These are phyloP conservation scores for Haliclystus octoradiatus DNA, from an alignment of 30 jellyfish, hydroid and myxozoan species.

Conservation along the genomic window DNA sequence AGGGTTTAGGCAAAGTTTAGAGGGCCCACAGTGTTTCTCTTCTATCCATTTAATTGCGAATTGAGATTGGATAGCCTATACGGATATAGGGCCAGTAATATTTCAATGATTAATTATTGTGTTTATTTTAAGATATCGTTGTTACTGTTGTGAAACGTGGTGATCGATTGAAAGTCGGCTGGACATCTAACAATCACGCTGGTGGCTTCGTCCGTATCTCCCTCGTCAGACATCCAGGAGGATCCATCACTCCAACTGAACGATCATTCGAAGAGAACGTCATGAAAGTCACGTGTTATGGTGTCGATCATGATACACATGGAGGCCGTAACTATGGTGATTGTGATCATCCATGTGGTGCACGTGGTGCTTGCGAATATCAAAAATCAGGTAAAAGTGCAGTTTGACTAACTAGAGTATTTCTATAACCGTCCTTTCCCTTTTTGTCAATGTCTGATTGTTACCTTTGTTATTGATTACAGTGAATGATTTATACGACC, in stretches of 20 bases:
- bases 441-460: background rate
- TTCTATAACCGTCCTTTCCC: background rate
- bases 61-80: too few relatives aligned
- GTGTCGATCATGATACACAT: slow-evolving; percentile 17
- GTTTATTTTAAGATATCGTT: background rate
- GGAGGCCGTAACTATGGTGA: slow-evolving; percentile 31
- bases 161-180: slow-evolving; percentile 31
- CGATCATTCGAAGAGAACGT: slow-evolving; percentile 14
- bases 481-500: slow-evolving; percentile 10
- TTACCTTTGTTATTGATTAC: background rate
- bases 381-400: slow-evolving; percentile 6
- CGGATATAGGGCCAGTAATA: too few relatives aligned
- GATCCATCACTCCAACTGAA: background rate
- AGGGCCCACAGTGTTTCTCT: too few relatives aligned
- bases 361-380: slow-evolving; percentile 51
- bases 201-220: slow-evolving; percentile 53
- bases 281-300: slow-evolving; percentile 41
- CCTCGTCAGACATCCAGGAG: slow-evolving; percentile 10
- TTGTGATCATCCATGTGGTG: slow-evolving; percentile 49
- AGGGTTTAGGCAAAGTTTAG: too few relatives aligned
- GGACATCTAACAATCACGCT: slow-evolving; percentile 65
- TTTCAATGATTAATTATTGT: too few relatives aligned
- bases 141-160: background rate
- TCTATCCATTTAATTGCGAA: too few relatives aligned
- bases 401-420: background rate